Percentiles rank a stretch among this genome's conserved stretches.
Conservation (phyloP, 1,140 invertebrate genomes). For the Diorhabda sublineata region DNA sequence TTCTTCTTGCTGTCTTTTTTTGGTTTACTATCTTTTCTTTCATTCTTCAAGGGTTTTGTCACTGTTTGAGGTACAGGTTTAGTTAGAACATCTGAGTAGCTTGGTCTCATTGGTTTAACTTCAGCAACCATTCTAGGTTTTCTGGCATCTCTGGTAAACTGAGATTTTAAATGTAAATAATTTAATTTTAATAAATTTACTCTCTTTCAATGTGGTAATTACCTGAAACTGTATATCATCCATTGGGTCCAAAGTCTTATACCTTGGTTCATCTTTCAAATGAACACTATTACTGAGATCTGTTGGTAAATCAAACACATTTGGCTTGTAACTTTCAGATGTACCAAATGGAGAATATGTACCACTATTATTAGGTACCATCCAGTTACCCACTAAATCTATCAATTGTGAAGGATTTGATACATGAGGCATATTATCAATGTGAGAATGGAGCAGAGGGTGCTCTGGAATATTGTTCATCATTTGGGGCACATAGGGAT, state of each 20-base stretch:
- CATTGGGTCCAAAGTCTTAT: constrained; percentile 18
- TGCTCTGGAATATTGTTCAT: constrained; percentile 17
- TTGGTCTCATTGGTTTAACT: constrained; percentile 78
- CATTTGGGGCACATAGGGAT: constrained; percentile 11
- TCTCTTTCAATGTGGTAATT: background rate
- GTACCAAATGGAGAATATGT: constrained; percentile 77
- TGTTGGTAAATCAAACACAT: constrained; percentile 32
- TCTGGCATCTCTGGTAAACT: constrained; percentile 49
- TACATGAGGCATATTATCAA: constrained; percentile 19
- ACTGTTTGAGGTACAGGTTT: constrained; percentile 53
- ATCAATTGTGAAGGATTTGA: constrained; percentile 52
- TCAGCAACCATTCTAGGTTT: constrained; percentile 75
- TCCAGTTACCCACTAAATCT: constrained; percentile 76
- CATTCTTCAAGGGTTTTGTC: constrained; percentile 49
- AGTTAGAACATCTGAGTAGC: constrained; percentile 76
- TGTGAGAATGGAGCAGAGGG: constrained; percentile 16
- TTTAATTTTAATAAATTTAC: constrained; percentile 16
- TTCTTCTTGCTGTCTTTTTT: constrained; percentile 46
- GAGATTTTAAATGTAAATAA: constrained; percentile 32
- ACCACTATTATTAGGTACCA: constrained; percentile 70
- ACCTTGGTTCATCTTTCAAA: constrained; percentile 25
- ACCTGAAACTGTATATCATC: constrained; percentile 24
- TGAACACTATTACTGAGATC: constrained; percentile 23
- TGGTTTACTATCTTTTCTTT: constrained; percentile 47
- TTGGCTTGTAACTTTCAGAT: constrained; percentile 39